Percentiles rank a stretch among this genome's conserved stretches.
These are phyloP conservation scores for Helostoma temminkii DNA, from an alignment of 2,797 vertebrate species.

Conservation along the genomic window DNA sequence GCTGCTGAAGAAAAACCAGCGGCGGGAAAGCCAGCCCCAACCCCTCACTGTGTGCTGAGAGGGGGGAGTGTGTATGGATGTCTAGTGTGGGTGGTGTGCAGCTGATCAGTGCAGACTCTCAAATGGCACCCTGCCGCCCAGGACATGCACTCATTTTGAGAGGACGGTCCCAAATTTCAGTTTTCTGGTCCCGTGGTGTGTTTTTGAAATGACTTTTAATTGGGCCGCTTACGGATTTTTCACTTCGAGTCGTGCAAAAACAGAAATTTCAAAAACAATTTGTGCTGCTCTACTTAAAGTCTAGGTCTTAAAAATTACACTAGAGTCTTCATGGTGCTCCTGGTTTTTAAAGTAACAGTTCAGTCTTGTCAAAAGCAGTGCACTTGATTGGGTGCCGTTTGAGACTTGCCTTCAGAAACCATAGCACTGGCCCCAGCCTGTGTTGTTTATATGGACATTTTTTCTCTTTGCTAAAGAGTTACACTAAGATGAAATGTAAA, in stretches of 20 bases:
- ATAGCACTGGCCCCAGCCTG: slow-evolving; percentile 27
- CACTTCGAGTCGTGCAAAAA: slow-evolving; percentile 31
- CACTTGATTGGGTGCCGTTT: slow-evolving; percentile 43
- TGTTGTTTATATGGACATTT: slow-evolving; percentile 57
- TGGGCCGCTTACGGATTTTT: slow-evolving; percentile 39
- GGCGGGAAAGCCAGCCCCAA: slow-evolving; percentile 74
- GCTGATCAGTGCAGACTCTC: slow-evolving; percentile 56
- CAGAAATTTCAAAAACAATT: slow-evolving; percentile 16
- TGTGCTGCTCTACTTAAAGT: slow-evolving; percentile 49
- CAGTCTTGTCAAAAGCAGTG: slow-evolving; percentile 46
- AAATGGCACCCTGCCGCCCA: slow-evolving; percentile 59
- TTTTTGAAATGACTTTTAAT: slow-evolving; percentile 27
- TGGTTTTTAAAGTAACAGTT: slow-evolving; percentile 21
- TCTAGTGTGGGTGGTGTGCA: slow-evolving; percentile 10
- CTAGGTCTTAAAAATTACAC: slow-evolving; percentile 58
- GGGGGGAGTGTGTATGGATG: not conserved
- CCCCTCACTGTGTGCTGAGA: slow-evolving; percentile 80
- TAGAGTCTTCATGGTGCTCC: slow-evolving; percentile 41
- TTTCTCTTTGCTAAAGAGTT: slow-evolving; percentile 36
- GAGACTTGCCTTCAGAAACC: slow-evolving; percentile 41
- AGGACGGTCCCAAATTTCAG: slow-evolving; percentile 52
- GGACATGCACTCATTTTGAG: slow-evolving; percentile 52
- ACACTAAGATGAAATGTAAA: slow-evolving; percentile 69
- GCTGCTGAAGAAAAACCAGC: slow-evolving; percentile 87
- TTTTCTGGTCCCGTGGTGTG: slow-evolving; percentile 7